Percentiles rank a stretch among this genome's conserved stretches.
Conservation (phyloP, 1,140 invertebrate genomes). For the Aphaenogaster ashmeadi region DNA sequence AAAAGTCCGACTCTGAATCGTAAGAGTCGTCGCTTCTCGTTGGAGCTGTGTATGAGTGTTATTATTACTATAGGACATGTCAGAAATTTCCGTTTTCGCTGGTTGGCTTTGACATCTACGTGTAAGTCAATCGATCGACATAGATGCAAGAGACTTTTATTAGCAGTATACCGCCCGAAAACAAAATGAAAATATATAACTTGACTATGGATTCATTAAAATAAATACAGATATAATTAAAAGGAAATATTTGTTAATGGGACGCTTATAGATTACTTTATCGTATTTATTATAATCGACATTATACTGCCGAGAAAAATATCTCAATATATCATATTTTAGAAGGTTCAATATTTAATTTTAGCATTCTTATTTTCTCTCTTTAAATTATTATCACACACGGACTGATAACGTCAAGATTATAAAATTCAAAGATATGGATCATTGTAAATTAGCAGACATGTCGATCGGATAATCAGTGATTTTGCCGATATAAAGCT, state of each 20-base stretch:
- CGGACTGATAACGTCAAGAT: slow-evolving; percentile 1
- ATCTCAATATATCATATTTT: background rate
- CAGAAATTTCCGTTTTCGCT: slow-evolving; percentile 30
- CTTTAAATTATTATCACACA: background rate
- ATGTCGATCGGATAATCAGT: slow-evolving; percentile 56
- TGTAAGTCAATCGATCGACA: slow-evolving; percentile 49
- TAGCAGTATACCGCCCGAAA: background rate
- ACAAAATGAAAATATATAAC: background rate
- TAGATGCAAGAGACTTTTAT: slow-evolving; percentile 31
- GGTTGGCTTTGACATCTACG: slow-evolving; percentile 2
- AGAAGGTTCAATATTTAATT: slow-evolving; percentile 10
- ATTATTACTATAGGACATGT: slow-evolving; percentile 3
- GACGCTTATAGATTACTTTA: background rate
- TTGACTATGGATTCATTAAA: background rate
- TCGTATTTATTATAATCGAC: slow-evolving; percentile 15
- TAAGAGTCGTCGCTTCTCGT: slow-evolving; percentile 34
- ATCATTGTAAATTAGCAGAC: slow-evolving; percentile 29
- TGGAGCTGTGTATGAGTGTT: slow-evolving; percentile 14
- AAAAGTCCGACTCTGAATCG: slow-evolving; percentile 18
- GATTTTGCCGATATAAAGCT: slow-evolving; percentile 30
- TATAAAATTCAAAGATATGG: background rate
- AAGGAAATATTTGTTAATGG: background rate
- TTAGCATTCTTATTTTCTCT: background rate
- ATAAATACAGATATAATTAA: slow-evolving; percentile 13
- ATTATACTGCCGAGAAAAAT: slow-evolving; percentile 12